phyloP scores from a whole-genome alignment of 2,888 invertebrate genomes.

The Aspidiotus rigidus region DNA sequence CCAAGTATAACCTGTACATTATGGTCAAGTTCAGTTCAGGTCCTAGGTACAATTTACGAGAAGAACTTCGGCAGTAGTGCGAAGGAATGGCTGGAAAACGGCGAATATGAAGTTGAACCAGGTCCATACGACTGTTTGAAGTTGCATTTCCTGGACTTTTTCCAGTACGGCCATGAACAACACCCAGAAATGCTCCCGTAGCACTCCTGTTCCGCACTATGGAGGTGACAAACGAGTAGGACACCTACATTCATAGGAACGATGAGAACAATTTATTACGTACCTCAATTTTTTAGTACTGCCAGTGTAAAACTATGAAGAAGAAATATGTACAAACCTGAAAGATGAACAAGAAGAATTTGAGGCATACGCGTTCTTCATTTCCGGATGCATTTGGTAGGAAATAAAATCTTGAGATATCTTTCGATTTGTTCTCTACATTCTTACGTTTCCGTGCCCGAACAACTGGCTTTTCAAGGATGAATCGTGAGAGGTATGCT shows the following conservation, averaged over 20 bases:
- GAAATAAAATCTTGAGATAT: neutral
- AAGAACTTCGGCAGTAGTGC: neutral
- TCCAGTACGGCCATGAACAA: neutral
- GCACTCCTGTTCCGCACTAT: neutral
- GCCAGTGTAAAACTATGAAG: too few relatives aligned
- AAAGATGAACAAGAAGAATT: neutral
- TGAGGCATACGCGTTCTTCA: neutral
- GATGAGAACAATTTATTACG: too few relatives aligned
- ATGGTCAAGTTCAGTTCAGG: neutral
- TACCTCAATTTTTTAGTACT: too few relatives aligned
- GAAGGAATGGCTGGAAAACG: neutral
- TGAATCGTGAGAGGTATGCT: neutral
- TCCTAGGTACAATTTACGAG: neutral
- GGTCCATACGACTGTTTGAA: neutral
- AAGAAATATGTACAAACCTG: too few relatives aligned
- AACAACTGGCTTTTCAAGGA: neutral
- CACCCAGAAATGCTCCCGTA: neutral
- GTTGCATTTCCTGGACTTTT: neutral
- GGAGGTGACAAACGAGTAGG: too few relatives aligned
- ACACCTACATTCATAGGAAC: too few relatives aligned
- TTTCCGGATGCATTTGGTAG: neutral
- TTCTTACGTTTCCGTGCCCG: neutral
- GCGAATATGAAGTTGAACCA: neutral
- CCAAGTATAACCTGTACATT: too few relatives aligned
- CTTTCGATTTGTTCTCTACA: neutral